Evolutionary conservation across 2,113 vertebrate genomes (phyloP), one percentile per base, ranked within the genome.

Genomic region (Sphaerodactylus townsendi): DNA sequence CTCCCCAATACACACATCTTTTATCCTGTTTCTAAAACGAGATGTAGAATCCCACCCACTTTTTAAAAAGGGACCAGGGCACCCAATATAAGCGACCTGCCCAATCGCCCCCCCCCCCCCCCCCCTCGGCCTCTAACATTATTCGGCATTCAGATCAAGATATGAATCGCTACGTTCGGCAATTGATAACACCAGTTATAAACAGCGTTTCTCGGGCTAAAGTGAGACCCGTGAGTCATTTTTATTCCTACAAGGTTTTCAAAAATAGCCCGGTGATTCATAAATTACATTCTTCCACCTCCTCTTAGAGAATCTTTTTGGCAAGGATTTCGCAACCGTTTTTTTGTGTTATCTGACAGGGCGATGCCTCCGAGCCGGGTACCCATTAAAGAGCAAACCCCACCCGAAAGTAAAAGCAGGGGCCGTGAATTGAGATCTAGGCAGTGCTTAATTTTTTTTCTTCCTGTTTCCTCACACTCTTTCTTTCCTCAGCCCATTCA

Each of bases 181-280:
- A 25, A 73, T 87, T 83, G 85, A 75, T 35, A n/a, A 46, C 35
- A n/a, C 3, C 71, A 30, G 44, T n/a, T 77, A 86, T 81, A 83
- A 93, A 83, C 0, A 1, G 9, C 56, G 14, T 59, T 87, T 86
- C 74, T 84, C 65, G 87, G 77, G 48, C 59, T 84, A 83, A 85
- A 89, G 88, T 85, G 19, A 86, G 56, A 83, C 44, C 82, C 75
- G 64, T 2, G 44, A 86, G 65, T 83, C 68, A 83, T 74, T 89
- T 87, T 83, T 79, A 92, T 89, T 88, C 80, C 88, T 81, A 83
- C 86, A 90, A 66, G 25, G 68, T 85, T 93, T 89, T 74, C 2
- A 69, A 85, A 93, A 91, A 89, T 69, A 93, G 92, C 83, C 41
- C 48, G 88, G 77, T 86, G 82, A 93, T 89, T 95, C 77, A 0